Evolutionary conservation across 2,797 vertebrate species (phyloP), one percentile per base, ranked within the genome.

Genomic region (Sebastolobus alascanus): DNA sequence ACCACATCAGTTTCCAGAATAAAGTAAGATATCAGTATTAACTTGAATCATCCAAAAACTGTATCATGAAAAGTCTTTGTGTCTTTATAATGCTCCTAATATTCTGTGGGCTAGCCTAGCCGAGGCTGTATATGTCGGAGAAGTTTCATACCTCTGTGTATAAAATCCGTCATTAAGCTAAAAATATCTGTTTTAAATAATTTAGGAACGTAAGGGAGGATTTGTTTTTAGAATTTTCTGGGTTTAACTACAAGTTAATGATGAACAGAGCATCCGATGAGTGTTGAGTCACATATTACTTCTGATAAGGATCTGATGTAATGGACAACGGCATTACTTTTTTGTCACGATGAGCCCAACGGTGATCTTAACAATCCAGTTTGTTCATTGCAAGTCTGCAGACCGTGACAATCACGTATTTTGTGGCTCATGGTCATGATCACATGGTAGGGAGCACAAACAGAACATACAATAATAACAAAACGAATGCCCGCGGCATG

Each of bases 351-450:
- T 64, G 37, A 82, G 11, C 10, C 13, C 29, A 14, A 14, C 6
- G 63, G n/a, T 35, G 35, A 31, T 18, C 2, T 37, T 10, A 43
- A 73, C 11, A 52, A 35, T 20, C 18, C 5, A 27, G 20, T 64
- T n/a, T 27, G 31, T 33, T 66, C 8, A 66, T 72, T 66, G 59
- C 40, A 33, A 68, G 31, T 37, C 33, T 35, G 14, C 66, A 60
- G 52, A 56, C 22, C 13, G 46, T 66, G 25, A 76, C 13, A 2
- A 10, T 27, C 31, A 61, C 4, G 46, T 20, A 11, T 6, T 35
- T 8, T 13, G 29, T 60, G 58, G 56, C 56, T 59, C 56, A 9
- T 27, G 56, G 7, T 14, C 29, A 59, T 18, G 1, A 59, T 31
- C 1, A 33, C 29, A 31, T 31, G 46, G 18, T 50, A 1, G 20